phyloP scores from a whole-genome alignment of 2,113 vertebrate species.

The Cyprinodon variegatus region DNA sequence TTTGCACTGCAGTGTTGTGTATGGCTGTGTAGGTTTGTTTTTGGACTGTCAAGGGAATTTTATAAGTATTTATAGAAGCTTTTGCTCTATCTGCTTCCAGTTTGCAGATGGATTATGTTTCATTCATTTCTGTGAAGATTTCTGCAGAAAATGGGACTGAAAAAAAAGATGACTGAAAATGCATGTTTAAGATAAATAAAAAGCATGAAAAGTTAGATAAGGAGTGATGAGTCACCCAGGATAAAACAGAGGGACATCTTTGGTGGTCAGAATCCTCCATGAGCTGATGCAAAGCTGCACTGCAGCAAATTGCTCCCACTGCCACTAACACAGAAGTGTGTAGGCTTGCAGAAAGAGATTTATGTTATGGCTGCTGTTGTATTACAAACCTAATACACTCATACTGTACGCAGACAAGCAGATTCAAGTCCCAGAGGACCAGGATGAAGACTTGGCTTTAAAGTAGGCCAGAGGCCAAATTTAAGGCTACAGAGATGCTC shows the following conservation, averaged over 20 bases:
- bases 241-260: constrained; percentile 46
- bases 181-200: neutral
- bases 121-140: constrained; percentile 41
- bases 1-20: constrained; percentile 42
- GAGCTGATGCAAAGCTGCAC: constrained; percentile 56
- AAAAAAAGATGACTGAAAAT: neutral
- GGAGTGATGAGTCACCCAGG: constrained; percentile 46
- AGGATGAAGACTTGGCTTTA: constrained; percentile 70
- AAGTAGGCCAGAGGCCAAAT: constrained; percentile 75
- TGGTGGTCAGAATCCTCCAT: constrained; percentile 44
- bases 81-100: constrained; percentile 57
- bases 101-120: constrained; percentile 60
- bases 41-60: constrained; percentile 57
- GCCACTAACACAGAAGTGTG: constrained; percentile 50
- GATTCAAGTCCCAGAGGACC: constrained; percentile 44
- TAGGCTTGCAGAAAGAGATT: constrained; percentile 62
- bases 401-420: constrained; percentile 34
- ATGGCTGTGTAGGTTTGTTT: constrained; percentile 42
- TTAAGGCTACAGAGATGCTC: constrained; percentile 55
- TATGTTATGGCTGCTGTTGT: constrained; percentile 49
- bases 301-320: constrained; percentile 44
- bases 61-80: constrained; percentile 64
- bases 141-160: constrained; percentile 5
- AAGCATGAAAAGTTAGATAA: constrained; percentile 6
- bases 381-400: constrained; percentile 51